phyloP scores from a whole-genome alignment of 23 tunicate species.

The Halocynthia roretzi region DNA sequence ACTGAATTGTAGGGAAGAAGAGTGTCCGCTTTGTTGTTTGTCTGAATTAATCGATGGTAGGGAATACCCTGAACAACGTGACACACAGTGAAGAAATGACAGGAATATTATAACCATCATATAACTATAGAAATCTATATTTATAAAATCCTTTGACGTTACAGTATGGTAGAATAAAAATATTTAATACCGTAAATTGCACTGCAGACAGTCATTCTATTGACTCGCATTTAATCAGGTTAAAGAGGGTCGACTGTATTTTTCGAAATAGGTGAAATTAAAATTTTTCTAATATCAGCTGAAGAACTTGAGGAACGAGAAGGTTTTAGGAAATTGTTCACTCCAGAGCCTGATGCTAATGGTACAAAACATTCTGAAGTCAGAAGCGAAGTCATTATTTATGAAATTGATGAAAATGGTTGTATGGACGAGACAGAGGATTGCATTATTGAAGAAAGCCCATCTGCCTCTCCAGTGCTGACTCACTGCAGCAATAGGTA shows the following conservation, averaged over 20 bases:
- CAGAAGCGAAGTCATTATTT: not conserved
- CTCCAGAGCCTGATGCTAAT: conserved; percentile 15
- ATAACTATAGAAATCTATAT: not conserved
- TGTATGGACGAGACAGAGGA: conserved; percentile 26
- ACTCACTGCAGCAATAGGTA: not conserved
- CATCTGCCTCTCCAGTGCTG: conserved; percentile 13
- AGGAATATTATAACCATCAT: not conserved
- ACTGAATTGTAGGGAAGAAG: too few relatives aligned
- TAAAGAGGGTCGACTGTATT: too few relatives aligned
- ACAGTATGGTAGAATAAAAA: not conserved
- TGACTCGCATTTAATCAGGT: too few relatives aligned
- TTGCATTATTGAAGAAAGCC: conserved; percentile 21
- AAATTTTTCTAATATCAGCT: not conserved
- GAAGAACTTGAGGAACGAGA: conserved; percentile 60
- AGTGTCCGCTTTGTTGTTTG: too few relatives aligned
- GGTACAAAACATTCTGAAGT: conserved; percentile 9
- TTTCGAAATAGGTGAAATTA: not conserved
- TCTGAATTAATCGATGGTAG: too few relatives aligned
- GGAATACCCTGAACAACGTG: too few relatives aligned
- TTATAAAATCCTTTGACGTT: not conserved
- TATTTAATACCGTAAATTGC: not conserved
- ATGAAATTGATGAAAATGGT: conserved; percentile 33
- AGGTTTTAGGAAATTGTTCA: conserved; percentile 41
- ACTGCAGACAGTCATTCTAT: not conserved
- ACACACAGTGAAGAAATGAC: too few relatives aligned